phyloP scores from a whole-genome alignment of 92 coral and sea anemone species.

The Epizoanthus ramosus region DNA sequence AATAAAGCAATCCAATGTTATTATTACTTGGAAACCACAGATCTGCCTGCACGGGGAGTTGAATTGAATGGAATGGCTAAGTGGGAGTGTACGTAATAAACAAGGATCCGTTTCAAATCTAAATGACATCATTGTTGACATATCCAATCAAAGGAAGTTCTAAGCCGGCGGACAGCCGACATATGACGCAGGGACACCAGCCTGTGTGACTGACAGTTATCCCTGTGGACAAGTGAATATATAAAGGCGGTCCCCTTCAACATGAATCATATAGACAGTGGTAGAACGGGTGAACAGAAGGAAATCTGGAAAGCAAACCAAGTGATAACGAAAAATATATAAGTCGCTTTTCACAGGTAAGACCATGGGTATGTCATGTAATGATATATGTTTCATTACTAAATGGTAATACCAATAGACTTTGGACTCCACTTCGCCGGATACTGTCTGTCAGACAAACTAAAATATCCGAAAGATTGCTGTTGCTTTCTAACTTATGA shows the following conservation, averaged over 20 bases:
- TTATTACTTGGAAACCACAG: slow-evolving; percentile 3
- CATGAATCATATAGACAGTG: not conserved
- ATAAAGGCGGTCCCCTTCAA: not conserved
- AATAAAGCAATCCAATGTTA: not conserved
- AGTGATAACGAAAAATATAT: not conserved
- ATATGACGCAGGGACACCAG: slow-evolving; percentile 1
- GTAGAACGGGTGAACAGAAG: not conserved
- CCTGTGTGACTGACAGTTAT: not conserved
- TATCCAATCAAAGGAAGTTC: slow-evolving; percentile 3
- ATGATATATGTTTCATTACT: too few relatives aligned
- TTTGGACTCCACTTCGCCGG: too few relatives aligned
- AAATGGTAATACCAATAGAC: too few relatives aligned
- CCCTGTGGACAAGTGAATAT: not conserved
- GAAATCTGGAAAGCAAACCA: not conserved
- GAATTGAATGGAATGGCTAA: slow-evolving; percentile 4
- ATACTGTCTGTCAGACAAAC: too few relatives aligned
- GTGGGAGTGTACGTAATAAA: slow-evolving; percentile 6
- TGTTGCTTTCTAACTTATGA: too few relatives aligned
- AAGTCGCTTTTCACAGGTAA: not conserved
- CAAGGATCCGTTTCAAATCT: not conserved
- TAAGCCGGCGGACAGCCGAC: not conserved
- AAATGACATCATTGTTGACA: slow-evolving; percentile 4
- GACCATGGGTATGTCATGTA: too few relatives aligned
- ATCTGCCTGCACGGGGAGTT: slow-evolving; percentile 12
- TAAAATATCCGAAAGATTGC: too few relatives aligned